phyloP scores from a whole-genome alignment of 2,113 vertebrate genomes.

The Argyrosomus japonicus region DNA sequence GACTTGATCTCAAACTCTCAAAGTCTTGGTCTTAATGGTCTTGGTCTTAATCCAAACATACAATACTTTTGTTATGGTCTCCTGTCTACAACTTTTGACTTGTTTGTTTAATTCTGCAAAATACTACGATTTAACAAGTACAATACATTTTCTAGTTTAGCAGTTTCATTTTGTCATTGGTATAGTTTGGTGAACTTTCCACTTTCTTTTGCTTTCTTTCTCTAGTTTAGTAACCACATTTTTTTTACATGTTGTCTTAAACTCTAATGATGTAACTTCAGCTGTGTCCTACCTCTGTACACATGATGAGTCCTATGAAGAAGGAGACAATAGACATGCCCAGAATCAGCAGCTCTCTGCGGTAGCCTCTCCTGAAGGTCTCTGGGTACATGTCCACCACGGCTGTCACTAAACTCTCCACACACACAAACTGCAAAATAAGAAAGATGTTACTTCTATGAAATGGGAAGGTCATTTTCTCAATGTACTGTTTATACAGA shows the following conservation, averaged over 20 bases:
- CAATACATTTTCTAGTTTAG: no score
- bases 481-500: background rate
- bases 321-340: constrained; percentile 92
- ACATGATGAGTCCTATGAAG: constrained; percentile 94
- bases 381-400: constrained; percentile 98
- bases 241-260: background rate
- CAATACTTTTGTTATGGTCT: no score
- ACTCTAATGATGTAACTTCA: background rate
- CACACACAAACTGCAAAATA: constrained; percentile 92
- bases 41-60: no score
- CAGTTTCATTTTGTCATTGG: background rate
- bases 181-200: background rate
- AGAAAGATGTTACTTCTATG: background rate
- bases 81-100: no score
- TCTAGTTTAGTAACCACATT: no score
- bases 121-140: no score
- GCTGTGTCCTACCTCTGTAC: constrained; percentile 91
- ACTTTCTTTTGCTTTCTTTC: background rate
- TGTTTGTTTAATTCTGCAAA: no score
- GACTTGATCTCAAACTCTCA: no score
- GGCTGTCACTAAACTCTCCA: constrained; percentile 97
- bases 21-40: no score
- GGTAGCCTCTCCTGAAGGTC: constrained; percentile 94
- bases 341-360: constrained; percentile 94
- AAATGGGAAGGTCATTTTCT: background rate